Evolutionary conservation across 2,797 vertebrate genomes (phyloP), one percentile per base, ranked within the genome.

Genomic region (Neomorphus geoffroyi): DNA sequence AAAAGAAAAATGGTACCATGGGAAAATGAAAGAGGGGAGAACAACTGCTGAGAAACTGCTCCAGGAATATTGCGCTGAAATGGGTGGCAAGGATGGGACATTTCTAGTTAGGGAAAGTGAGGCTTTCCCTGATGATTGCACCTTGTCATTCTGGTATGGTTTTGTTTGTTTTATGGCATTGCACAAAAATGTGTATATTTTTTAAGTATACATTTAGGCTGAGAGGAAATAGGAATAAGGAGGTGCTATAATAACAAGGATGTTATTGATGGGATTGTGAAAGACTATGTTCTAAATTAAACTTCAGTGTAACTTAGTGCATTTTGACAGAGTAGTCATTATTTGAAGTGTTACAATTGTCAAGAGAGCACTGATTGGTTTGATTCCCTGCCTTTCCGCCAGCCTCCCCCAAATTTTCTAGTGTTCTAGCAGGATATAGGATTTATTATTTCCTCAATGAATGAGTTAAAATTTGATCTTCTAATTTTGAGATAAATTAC

Each of bases 91-190:
- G 77, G 99, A 99, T 3, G 99, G 99, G 17, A 99, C 99, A 6
- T 99, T 99, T 96, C 70, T 99, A 93, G 99, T 99, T 94, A 98
- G 99, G 74, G 98, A 98, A 94, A 99, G 99, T 13, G 98, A 99
- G 93, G 98, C 97, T n/a, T 98, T 90, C 50, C 96, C 97, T 74
- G 97, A 98, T 4, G 98, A 99, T 96, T 99, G 96, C 97, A 99
- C 99, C 21, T 98, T 99, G 65, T 99, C 99, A 1, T 99, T 99
- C 98, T 99, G 99, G 99, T 99, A 98, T 45, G 64, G 62, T 45
- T 70, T 84, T 73, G 9, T 67, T 93, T 64, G 37, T 32, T 92
- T 81, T 46, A 46, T 10, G 41, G 21, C 37, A 37, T 39, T 85
- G 14, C 12, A 58, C 37, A 88, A 66, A 79, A 92, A 57, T 15